phyloP scores from a whole-genome alignment of 2,888 invertebrate species.

The Psylliodes chrysocephalus region DNA sequence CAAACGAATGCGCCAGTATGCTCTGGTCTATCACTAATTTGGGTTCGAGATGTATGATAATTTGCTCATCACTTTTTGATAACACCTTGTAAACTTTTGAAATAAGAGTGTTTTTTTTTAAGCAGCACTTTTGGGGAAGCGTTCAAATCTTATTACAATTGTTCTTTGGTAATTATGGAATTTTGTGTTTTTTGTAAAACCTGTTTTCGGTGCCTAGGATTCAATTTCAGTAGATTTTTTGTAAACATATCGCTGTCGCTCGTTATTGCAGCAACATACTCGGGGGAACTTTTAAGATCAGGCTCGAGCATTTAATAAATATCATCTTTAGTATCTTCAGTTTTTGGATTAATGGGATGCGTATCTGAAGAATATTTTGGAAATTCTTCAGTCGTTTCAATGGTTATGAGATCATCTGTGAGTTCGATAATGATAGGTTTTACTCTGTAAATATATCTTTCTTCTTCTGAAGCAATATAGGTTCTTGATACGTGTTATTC shows the following conservation, averaged over 20 bases:
- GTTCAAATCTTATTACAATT: constrained; percentile 32
- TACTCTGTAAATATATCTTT: constrained; percentile 41
- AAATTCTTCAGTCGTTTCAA: neutral
- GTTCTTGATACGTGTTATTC: constrained; percentile 13
- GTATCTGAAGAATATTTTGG: constrained; percentile 3
- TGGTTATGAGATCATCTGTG: neutral
- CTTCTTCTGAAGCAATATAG: constrained; percentile 5
- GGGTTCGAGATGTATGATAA: constrained; percentile 32
- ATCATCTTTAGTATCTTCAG: neutral
- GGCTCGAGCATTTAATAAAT: neutral
- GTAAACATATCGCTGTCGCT: constrained; percentile 61
- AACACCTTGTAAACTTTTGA: constrained; percentile 51
- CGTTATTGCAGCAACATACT: constrained; percentile 41
- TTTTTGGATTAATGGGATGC: neutral
- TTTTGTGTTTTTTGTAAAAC: neutral
- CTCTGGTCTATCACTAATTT: too few species aligned
- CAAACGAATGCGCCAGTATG: too few species aligned
- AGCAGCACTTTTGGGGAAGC: constrained; percentile 42
- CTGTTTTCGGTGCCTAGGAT: constrained; percentile 23
- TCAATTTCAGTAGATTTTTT: constrained; percentile 39
- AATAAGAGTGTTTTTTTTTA: constrained; percentile 54
- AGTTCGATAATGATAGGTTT: constrained; percentile 35
- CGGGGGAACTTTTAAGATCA: neutral
- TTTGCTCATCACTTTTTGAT: constrained; percentile 1
- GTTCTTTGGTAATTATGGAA: neutral